Evolutionary conservation across 2,797 vertebrate genomes (phyloP).

Genomic region (Sus cebifrons): DNA sequence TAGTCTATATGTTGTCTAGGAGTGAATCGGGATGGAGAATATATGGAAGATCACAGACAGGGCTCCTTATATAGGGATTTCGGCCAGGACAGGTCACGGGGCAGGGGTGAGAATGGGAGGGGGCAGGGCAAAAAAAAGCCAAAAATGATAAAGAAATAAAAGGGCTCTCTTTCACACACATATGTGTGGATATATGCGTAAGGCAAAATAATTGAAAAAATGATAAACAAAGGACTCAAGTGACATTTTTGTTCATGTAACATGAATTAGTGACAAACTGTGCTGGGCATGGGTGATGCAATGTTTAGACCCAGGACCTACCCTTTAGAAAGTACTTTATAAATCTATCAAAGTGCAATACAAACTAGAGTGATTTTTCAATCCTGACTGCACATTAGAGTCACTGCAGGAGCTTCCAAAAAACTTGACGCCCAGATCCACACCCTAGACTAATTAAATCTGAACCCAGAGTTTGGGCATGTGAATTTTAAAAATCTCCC

Average conservation of each 20-base stretch:
- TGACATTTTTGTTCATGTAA: neutral
- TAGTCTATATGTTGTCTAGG: neutral
- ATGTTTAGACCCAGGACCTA: neutral
- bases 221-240: neutral
- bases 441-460: neutral
- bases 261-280: neutral
- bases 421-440: neutral
- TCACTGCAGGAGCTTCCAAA: neutral
- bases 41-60: neutral
- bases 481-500: neutral
- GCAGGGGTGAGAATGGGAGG: neutral
- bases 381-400: neutral
- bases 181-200: neutral
- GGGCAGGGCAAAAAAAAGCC: neutral
- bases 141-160: neutral
- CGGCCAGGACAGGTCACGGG: neutral
- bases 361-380: neutral
- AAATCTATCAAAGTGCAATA: neutral
- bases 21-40: neutral
- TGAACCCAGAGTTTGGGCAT: neutral
- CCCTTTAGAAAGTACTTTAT: constrained; percentile 28
- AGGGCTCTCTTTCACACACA: neutral
- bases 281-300: neutral
- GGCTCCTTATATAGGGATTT: neutral
- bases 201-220: constrained; percentile 26